Evolutionary conservation across 1,140 invertebrate genomes (phyloP).

Genomic region (Phthorimaea operculella): DNA sequence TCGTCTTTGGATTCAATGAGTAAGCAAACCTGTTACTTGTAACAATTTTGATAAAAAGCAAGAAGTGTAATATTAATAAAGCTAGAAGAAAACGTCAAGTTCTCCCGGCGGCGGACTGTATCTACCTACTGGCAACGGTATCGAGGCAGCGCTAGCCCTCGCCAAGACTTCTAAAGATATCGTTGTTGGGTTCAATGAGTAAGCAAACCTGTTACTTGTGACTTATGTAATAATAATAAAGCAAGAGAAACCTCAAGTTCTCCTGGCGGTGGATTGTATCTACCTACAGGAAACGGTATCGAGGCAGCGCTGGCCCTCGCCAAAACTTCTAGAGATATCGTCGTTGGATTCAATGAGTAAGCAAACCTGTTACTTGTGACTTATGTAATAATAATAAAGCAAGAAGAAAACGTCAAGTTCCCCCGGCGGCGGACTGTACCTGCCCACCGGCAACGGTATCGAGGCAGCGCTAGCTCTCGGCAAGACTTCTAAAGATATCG

Average conservation of each 20-base stretch:
- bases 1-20: slow-evolving; percentile 49
- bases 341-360: too few species aligned
- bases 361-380: too few species aligned
- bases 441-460: slow-evolving; percentile 55
- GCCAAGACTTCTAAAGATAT: slow-evolving; percentile 34
- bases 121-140: slow-evolving; percentile 51
- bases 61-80: slow-evolving; percentile 13
- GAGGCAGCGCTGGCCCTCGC: too few species aligned
- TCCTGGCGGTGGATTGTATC: too few species aligned
- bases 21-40: slow-evolving; percentile 15
- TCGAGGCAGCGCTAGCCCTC: slow-evolving; percentile 55
- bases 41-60: too few species aligned
- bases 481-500: slow-evolving; percentile 40
- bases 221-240: too few species aligned
- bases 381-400: too few species aligned
- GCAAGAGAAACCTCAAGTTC: too few species aligned
- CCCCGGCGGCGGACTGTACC: slow-evolving; percentile 59
- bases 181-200: slow-evolving; percentile 52
- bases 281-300: too few species aligned
- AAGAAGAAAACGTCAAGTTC: slow-evolving; percentile 71
- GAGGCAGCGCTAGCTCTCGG: slow-evolving; percentile 53
- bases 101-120: slow-evolving; percentile 63
- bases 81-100: slow-evolving; percentile 71
- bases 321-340: too few species aligned
- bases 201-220: slow-evolving; percentile 16